Base-by-base conservation (phyloP, 2,888 invertebrate species). In the Aphidoletes aphidimyza region DNA sequence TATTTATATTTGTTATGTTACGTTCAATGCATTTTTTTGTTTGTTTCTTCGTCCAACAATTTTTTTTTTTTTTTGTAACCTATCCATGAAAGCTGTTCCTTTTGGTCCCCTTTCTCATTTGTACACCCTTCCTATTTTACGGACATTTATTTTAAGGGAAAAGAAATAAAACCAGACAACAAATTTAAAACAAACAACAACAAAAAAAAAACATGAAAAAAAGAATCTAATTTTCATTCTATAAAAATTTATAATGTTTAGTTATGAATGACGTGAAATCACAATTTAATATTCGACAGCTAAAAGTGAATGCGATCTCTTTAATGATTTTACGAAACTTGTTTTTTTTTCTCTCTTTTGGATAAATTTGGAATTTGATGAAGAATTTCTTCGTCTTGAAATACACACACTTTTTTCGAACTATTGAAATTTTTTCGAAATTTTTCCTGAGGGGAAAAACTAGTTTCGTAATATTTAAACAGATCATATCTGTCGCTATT, bases 1-100 rank as follows among this genome's bases (percentile, higher is more conserved):
- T 69, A 69, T 69, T 69, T 69, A 69, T 69, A 69, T 69, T 11
- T 54, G 54, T 54, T 54, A 69, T 69, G 3, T 69, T 30, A 19
- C 30, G 34, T 19, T 30, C 69, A 34, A 47, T 14, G 8, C 42
- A 42, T 42, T 3, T 47, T 69, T 54, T 69, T 69, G 69, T 69
- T n/a, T n/a, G n/a, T n/a, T n/a, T 69, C 34, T 30, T 14, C 14
- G 69, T 69, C 69, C 69, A 69, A 30, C n/a, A n/a, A n/a, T n/a
- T n/a, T n/a, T n/a, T 69, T 69, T 69, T 2, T 17, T 11, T 22
- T 54, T 54, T 54, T 14, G 22, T 22, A n/a, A 22, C 22, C 30
- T n/a, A n/a, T n/a, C 54, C 11, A 30, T 30, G 69, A 69, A 69
- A 69, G 69, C 30, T 30, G 69, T 2, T 30, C 69, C 30, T 69